Percentiles rank a stretch among this genome's conserved stretches.
These are phyloP conservation scores for Eira barbara DNA, from an alignment of 2,113 vertebrate genomes.

Conservation along the genomic window DNA sequence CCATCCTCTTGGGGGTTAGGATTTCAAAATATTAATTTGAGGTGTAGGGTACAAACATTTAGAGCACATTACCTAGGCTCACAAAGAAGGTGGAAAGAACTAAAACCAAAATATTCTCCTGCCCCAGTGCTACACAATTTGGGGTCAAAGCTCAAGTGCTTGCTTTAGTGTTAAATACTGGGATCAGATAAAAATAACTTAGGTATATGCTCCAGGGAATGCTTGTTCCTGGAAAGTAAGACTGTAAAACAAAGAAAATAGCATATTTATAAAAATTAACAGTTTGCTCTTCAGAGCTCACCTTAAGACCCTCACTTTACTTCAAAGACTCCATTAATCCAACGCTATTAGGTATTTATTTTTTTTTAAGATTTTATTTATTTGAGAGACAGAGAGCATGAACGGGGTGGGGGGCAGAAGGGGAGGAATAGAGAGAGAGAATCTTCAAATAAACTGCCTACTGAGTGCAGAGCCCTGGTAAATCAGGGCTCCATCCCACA, in stretches of 20 bases:
- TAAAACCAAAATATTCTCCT: not conserved
- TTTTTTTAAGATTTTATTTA: not conserved
- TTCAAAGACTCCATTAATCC: not conserved
- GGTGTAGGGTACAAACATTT: not conserved
- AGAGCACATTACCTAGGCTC: not conserved
- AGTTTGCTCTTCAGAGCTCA: not conserved
- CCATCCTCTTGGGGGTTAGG: not conserved
- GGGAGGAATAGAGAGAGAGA: not conserved
- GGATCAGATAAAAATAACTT: not conserved
- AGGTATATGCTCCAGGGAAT: not conserved
- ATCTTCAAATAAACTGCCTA: not conserved
- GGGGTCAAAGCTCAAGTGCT: not conserved
- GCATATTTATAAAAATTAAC: not conserved
- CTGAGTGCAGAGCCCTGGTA: not conserved
- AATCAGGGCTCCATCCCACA: not conserved
- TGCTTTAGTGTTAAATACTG: not conserved
- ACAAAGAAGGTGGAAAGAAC: not conserved
- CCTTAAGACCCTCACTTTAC: not conserved
- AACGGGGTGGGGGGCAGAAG: not conserved
- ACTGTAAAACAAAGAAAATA: not conserved
- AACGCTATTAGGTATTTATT: not conserved
- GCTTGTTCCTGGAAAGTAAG: not conserved
- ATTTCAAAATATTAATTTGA: not conserved
- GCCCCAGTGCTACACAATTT: not conserved
- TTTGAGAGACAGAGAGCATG: not conserved